phyloP scores from a whole-genome alignment of 2,113 vertebrate species.

The Haemorhous mexicanus region DNA sequence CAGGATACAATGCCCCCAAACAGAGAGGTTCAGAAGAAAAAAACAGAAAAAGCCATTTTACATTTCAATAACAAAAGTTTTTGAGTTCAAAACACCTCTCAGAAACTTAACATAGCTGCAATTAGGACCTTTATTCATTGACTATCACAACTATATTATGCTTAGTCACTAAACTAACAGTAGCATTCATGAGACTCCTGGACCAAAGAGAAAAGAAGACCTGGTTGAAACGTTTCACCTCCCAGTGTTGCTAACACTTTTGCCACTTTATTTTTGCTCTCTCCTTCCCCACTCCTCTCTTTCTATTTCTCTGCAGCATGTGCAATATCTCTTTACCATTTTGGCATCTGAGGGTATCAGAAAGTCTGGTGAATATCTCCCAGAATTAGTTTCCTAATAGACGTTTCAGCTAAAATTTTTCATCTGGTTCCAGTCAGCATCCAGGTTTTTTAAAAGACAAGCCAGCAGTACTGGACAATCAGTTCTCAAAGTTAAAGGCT shows the following conservation, averaged over 20 bases:
- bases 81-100: not conserved
- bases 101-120: not conserved
- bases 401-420: slow-evolving; percentile 18
- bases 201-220: not conserved
- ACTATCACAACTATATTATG: not conserved
- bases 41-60: not conserved
- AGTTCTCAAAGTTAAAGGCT: slow-evolving; percentile 16
- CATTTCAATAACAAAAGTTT: not conserved
- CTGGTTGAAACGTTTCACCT: not conserved
- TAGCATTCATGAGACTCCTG: not conserved
- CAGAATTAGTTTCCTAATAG: slow-evolving; percentile 2
- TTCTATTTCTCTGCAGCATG: not conserved
- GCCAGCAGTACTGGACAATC: slow-evolving; percentile 18
- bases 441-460: slow-evolving; percentile 13
- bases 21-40: not conserved
- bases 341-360: not conserved
- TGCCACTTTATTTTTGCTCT: not conserved
- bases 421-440: slow-evolving; percentile 41
- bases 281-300: not conserved
- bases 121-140: not conserved
- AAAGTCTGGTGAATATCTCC: not conserved
- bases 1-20: not conserved
- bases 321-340: not conserved
- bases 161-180: not conserved
- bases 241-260: not conserved